These are phyloP conservation scores for Pollenia angustigena DNA, from an alignment of 2,888 invertebrate species.

Conservation along the genomic window DNA sequence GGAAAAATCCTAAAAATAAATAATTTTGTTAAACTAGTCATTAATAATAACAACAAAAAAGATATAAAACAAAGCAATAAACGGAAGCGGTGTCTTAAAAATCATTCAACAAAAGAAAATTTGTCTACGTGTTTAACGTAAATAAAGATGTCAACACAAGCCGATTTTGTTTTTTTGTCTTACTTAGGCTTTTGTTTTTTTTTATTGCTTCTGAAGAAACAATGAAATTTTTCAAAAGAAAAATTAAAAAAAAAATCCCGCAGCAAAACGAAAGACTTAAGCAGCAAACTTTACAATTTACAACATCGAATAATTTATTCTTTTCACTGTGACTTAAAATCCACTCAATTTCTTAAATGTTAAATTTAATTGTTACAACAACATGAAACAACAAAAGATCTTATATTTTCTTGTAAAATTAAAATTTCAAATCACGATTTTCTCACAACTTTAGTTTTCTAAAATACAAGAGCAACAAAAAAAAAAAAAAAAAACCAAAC, in stretches of 20 bases:
- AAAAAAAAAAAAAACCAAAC: background rate
- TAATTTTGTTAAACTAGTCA: slow-evolving; percentile 2
- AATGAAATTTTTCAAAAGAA: slow-evolving; percentile 35
- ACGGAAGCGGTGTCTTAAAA: slow-evolving; percentile 67
- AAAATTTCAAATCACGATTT: slow-evolving; percentile 70
- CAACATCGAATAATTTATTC: slow-evolving; percentile 29
- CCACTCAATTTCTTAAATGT: slow-evolving; percentile 65
- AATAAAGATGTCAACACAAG: slow-evolving; percentile 70
- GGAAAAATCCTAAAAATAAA: slow-evolving; percentile 6
- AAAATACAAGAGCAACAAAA: too few relatives aligned
- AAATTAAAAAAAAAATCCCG: background rate
- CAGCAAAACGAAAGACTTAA: slow-evolving; percentile 69
- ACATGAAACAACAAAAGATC: slow-evolving; percentile 20
- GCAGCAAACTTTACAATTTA: slow-evolving; percentile 47
- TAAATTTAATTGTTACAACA: slow-evolving; percentile 72
- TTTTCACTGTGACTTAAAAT: background rate
- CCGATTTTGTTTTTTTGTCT: slow-evolving; percentile 22
- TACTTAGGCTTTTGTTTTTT: background rate
- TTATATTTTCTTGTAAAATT: slow-evolving; percentile 70
- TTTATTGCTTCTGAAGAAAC: slow-evolving; percentile 26
- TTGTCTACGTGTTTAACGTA: slow-evolving; percentile 66
- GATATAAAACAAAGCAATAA: slow-evolving; percentile 21
- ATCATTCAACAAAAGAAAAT: slow-evolving; percentile 61
- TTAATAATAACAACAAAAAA: background rate
- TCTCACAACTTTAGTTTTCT: slow-evolving; percentile 66